Evolutionary conservation across 2,797 vertebrate genomes (phyloP), one percentile per base, ranked within the genome.

Genomic region (Pseudochaenichthys georgianus): DNA sequence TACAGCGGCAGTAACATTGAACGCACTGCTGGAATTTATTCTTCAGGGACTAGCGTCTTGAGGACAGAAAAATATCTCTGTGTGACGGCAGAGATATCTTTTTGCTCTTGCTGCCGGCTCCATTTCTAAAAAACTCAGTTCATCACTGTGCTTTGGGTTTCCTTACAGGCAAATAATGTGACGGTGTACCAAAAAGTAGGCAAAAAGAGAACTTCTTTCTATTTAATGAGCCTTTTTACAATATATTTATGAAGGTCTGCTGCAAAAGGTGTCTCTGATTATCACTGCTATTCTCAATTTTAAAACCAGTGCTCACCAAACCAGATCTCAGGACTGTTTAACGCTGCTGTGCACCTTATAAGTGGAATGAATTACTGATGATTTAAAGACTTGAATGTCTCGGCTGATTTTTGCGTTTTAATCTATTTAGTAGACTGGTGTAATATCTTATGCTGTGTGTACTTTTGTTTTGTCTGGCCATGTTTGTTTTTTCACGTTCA

Each of bases 111-210:
- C 23, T 34, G 23, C 50, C 12, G 9, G 1, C 47, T 43, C 21
- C 45, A 21, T 23, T 38, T 61, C 9, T 0, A n/a, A 43, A 53
- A 2, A 10, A 7, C 48, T 51, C n/a, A 10, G 41, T 53, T 61
- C 8, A 53, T 70, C 58, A 70, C 17, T 21, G 47, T 43, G 57
- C 12, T 43, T 59, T 50, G 55, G 3, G 3, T 60, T 53, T 70
- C 48, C 52, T 19, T 45, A 61, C 38, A 45, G 21, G 38, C 15
- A 21, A 70, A 12, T 46, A 62, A 62, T 34, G 4, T 75, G 57
- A 34, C 17, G 38, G 41, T 47, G 63, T 46, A 9, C 21, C 17
- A 50, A 28, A 60, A 42, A 16, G 4, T 3, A 66, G 34, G 34
- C 34, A 38, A 38, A 38, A 38, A 38, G 34, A 38, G 8, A 38